A percentile compares a stretch with the other conserved stretches of the same genome.
phyloP scores from a whole-genome alignment of 1,140 invertebrate species.

The Drosophila parvula region DNA sequence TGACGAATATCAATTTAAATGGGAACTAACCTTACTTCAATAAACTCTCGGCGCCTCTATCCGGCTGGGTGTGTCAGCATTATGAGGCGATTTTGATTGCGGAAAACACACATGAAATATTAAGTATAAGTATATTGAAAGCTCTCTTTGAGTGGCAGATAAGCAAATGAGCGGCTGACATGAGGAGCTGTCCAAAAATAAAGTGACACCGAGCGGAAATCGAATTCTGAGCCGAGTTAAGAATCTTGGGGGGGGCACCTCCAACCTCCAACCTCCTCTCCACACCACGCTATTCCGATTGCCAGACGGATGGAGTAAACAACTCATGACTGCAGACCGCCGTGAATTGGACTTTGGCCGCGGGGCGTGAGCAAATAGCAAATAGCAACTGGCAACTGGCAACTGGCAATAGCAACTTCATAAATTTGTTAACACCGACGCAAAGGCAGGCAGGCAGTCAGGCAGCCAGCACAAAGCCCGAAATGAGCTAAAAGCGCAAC shows the following conservation, averaged over 20 bases:
- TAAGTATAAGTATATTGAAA: constrained; percentile 37
- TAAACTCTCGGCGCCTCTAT: constrained; percentile 25
- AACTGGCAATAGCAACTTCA: constrained; percentile 41
- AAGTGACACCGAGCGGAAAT: constrained; percentile 59
- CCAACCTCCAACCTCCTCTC: not conserved
- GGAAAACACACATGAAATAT: constrained; percentile 41
- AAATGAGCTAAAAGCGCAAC: constrained; percentile 57
- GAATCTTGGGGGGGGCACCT: constrained; percentile 41
- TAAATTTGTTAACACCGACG: constrained; percentile 62
- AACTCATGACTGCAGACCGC: constrained; percentile 47
- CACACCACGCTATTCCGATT: constrained; percentile 12
- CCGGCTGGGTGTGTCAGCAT: constrained; percentile 50
- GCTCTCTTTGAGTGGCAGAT: constrained; percentile 52
- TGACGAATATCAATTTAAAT: constrained; percentile 31
- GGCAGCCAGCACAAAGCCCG: constrained; percentile 31
- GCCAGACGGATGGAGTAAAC: constrained; percentile 42
- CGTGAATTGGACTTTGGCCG: constrained; percentile 61
- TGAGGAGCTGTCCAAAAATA: constrained; percentile 48
- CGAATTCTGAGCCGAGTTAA: constrained; percentile 48
- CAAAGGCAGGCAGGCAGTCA: constrained; percentile 21
- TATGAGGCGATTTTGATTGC: constrained; percentile 44
- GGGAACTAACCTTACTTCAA: constrained; percentile 16
- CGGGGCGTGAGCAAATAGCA: constrained; percentile 46
- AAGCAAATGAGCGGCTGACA: constrained; percentile 49
- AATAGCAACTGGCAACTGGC: constrained; percentile 45